These are phyloP conservation scores for Ptilorrhoa leucosticta DNA, from an alignment of 2,113 vertebrate genomes.

Conservation along the genomic window DNA sequence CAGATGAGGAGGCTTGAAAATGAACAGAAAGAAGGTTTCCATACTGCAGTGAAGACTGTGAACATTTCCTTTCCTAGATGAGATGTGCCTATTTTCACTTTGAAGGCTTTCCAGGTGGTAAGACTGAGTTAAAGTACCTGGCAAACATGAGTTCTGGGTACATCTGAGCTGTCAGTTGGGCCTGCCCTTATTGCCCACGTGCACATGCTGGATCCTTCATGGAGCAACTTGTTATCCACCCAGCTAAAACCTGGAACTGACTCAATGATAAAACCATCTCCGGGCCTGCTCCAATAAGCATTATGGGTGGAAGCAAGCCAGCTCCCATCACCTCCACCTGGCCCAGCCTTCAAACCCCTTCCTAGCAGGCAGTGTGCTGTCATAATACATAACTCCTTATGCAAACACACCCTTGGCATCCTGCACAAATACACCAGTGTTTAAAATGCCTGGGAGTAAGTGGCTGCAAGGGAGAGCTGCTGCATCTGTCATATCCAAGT, in stretches of 20 bases:
- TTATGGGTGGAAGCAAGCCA: not conserved
- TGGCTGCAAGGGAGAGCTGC: not conserved
- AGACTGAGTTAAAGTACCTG: not conserved
- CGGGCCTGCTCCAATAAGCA: not conserved
- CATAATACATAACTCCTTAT: not conserved
- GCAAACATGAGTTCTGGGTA: not conserved
- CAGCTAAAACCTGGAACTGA: constrained; percentile 26
- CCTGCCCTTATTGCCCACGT: not conserved
- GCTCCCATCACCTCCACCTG: constrained; percentile 22
- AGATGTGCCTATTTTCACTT: not conserved
- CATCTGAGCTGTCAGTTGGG: not conserved
- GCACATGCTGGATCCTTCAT: not conserved
- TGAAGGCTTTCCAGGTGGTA: not conserved
- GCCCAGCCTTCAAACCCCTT: not conserved
- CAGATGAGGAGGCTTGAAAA: not conserved
- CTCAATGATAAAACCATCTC: not conserved
- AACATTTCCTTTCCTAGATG: not conserved
- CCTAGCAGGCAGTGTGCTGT: not conserved
- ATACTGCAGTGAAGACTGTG: not conserved
- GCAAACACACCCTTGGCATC: constrained; percentile 1
- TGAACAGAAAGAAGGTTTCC: not conserved
- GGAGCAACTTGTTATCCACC: not conserved
- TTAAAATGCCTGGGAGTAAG: not conserved
- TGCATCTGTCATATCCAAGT: not conserved
- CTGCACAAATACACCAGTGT: not conserved